Conservation (phyloP, 53 echinoderm and acorn worm species). For the Arbacia lixula region DNA sequence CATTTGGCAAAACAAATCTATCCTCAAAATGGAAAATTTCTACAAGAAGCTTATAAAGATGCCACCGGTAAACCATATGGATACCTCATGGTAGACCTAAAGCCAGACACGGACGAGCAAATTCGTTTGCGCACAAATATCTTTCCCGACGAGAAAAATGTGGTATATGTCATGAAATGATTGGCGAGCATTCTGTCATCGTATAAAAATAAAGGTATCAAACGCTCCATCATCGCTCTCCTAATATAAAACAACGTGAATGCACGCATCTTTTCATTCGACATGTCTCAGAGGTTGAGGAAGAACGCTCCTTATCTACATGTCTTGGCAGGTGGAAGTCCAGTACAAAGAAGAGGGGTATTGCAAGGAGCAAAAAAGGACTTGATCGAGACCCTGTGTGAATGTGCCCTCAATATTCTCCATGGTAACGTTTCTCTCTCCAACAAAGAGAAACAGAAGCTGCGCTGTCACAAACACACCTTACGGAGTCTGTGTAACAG, state of each 20-base stretch:
- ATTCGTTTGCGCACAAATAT: conserved; percentile 68
- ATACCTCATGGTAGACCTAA: conserved; percentile 79
- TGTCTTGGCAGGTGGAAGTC: conserved; percentile 67
- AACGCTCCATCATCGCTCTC: neutral
- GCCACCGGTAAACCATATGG: conserved; percentile 62
- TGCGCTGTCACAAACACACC: conserved; percentile 47
- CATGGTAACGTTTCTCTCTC: conserved; percentile 66
- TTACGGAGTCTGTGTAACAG: conserved; percentile 60
- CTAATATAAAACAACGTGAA: neutral
- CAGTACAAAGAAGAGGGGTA: conserved; percentile 63
- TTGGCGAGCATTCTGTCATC: too few relatives aligned
- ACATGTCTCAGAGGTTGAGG: conserved; percentile 10
- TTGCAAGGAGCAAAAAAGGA: conserved; percentile 67
- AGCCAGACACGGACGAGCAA: conserved; percentile 65
- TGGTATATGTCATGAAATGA: conserved; percentile 55
- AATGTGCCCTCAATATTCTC: conserved; percentile 60
- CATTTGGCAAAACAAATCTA: conserved; percentile 83
- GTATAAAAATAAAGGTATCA: neutral
- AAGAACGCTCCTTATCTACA: conserved; percentile 67
- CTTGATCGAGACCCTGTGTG: conserved; percentile 61
- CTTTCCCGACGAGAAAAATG: conserved; percentile 60
- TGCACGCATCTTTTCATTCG: neutral
- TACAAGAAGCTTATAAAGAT: conserved; percentile 73
- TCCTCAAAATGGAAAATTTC: conserved; percentile 67
- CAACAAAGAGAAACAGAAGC: conserved; percentile 48